Conservation (phyloP, 2,797 vertebrate genomes). For the Mormyrops boulengeri region DNA sequence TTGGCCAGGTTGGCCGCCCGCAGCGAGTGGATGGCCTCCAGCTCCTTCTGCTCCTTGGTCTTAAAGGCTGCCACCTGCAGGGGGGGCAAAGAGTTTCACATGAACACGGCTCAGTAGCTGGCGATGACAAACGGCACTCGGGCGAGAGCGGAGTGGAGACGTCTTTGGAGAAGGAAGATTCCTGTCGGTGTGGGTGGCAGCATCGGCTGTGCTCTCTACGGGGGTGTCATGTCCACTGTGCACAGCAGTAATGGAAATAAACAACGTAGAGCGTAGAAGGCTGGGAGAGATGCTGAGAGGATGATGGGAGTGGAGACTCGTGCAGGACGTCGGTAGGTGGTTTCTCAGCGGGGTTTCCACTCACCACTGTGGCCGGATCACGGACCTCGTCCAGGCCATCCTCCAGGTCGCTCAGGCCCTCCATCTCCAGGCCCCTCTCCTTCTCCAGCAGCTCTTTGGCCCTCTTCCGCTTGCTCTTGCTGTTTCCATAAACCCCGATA, state of each 20-base stretch:
- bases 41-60: constrained; percentile 87
- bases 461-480: constrained; percentile 85
- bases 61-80: constrained; percentile 83
- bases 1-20: constrained; percentile 89
- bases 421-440: constrained; percentile 81
- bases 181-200: background rate
- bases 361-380: constrained; percentile 82
- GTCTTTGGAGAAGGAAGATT: background rate
- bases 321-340: background rate
- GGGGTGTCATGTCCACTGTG: background rate
- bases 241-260: background rate
- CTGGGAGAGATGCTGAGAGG: background rate
- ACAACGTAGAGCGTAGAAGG: background rate
- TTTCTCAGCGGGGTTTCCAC: background rate
- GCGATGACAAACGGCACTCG: background rate
- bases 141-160: background rate
- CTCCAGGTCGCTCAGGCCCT: constrained; percentile 81
- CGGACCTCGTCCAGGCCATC: constrained; percentile 77
- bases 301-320: background rate
- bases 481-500: constrained; percentile 89
- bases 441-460: constrained; percentile 90
- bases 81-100: background rate
- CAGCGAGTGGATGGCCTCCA: constrained; percentile 87
- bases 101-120: background rate
- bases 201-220: background rate